A percentile compares a stretch with the other conserved stretches of the same genome.
Evolutionary conservation across 2,113 vertebrate species (phyloP).

Genomic region (Elachura formosa): DNA sequence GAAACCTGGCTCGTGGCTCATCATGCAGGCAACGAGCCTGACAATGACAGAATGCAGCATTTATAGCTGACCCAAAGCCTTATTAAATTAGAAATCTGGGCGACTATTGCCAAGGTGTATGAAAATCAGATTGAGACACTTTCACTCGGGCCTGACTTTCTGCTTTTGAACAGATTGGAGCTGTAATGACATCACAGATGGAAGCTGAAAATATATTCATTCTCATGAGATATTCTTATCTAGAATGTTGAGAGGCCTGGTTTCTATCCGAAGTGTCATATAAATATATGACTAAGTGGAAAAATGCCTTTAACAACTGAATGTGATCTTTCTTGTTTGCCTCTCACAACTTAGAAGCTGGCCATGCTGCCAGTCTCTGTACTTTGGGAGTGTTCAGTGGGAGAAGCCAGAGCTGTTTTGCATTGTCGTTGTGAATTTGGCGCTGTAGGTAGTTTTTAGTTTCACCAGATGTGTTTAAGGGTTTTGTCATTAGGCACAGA

Average conservation of each 20-base stretch:
- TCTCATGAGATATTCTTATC: constrained; percentile 20
- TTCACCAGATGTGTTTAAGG: background rate
- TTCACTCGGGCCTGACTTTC: background rate
- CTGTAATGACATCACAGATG: constrained; percentile 48
- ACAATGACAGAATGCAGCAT: background rate
- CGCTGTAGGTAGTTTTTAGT: background rate
- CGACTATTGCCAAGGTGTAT: background rate
- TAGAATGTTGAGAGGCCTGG: background rate
- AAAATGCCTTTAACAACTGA: background rate
- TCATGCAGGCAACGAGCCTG: background rate
- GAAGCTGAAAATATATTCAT: constrained; percentile 14
- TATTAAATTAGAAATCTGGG: background rate
- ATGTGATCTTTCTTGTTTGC: background rate
- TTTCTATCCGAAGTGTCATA: background rate
- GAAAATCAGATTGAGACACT: constrained; percentile 9
- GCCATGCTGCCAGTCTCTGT: background rate
- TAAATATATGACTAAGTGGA: background rate
- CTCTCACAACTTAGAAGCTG: background rate
- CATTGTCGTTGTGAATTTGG: background rate
- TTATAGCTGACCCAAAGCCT: background rate
- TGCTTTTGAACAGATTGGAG: constrained; percentile 32
- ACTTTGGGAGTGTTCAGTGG: background rate
- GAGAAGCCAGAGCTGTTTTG: background rate
- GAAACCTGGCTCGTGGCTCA: background rate
- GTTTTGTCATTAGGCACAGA: background rate